Percentiles rank a stretch among this genome's conserved stretches.
phyloP scores from a whole-genome alignment of 2,797 vertebrate species.

The Ceryle rudis region DNA sequence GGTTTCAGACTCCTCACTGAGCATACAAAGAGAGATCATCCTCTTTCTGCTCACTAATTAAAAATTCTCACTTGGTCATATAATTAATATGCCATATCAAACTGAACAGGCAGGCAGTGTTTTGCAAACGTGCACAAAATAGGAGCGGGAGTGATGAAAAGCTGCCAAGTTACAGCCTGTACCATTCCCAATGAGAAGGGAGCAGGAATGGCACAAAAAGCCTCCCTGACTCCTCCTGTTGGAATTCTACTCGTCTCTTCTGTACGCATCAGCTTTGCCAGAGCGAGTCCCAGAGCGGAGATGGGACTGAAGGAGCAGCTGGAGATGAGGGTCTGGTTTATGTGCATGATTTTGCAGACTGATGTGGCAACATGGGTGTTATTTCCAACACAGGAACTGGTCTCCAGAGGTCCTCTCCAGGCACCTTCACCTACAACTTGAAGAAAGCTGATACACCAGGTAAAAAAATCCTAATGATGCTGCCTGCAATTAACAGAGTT shows the following conservation, averaged over 20 bases:
- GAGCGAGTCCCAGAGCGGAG: fast-evolving
- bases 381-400: not conserved
- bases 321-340: not conserved
- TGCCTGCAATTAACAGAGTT: not conserved
- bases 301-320: not conserved
- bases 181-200: not conserved
- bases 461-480: not conserved
- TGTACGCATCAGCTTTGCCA: not conserved
- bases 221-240: not conserved
- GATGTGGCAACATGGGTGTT: not conserved
- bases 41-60: not conserved
- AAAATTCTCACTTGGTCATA: not conserved
- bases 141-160: not conserved
- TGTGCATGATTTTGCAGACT: not conserved
- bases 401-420: not conserved
- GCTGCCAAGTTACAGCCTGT: not conserved
- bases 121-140: not conserved
- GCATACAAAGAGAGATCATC: not conserved
- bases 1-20: not conserved
- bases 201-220: not conserved
- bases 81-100: not conserved
- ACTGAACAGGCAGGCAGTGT: not conserved
- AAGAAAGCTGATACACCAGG: not conserved
- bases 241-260: not conserved
- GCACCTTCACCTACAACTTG: not conserved